Evolutionary conservation across 2,797 vertebrate species (phyloP), one percentile per base, ranked within the genome.

Genomic region (Pipistrellus pygmaeus): DNA sequence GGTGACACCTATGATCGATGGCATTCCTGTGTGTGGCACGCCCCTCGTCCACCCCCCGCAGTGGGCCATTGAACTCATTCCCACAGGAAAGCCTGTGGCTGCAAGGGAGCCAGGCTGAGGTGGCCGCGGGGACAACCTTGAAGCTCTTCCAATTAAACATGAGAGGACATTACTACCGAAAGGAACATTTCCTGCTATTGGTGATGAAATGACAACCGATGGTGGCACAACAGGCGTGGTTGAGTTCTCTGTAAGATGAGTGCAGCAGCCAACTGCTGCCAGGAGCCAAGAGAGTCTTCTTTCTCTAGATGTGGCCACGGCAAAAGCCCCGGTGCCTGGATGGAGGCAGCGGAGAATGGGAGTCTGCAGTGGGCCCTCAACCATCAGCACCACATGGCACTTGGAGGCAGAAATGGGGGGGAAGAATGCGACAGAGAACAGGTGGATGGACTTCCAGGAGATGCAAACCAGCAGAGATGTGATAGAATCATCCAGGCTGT

Each of bases 211-310:
- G 0, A 46, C 11, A 25, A 13, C 20, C 13, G 9, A 9, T 8
- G 41, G 13, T 1, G 32, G 64, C 17, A 51, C 6, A 5, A 2
- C 2, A 7, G 6, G 30, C 3, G 5, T 4, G 17, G 9, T 0
- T 5, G 46, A 35, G 13, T 17, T 30, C 71, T 77, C 53, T 30
- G 6, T 32, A 20, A 72, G 85, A 38, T 21, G 38, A 62, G 27
- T 1, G 5, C 1, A 6, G 77, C 4, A 20, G 30, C 41, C 48
- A 32, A 4, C 0, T 7, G 68, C 32, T 53, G 6, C 53, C 18
- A 30, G 53, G n/a, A 55, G 64, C 55, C 44, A 12, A 72, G 17
- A 88, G 41, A 32, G 1, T 78, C 23, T 35, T 32, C 46, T 25
- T 35, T 76, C 20, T 76, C 55, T 48, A 62, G 41, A 73, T 21